Conservation (phyloP, 1,140 invertebrate species). For the Cotesia glomerata region DNA sequence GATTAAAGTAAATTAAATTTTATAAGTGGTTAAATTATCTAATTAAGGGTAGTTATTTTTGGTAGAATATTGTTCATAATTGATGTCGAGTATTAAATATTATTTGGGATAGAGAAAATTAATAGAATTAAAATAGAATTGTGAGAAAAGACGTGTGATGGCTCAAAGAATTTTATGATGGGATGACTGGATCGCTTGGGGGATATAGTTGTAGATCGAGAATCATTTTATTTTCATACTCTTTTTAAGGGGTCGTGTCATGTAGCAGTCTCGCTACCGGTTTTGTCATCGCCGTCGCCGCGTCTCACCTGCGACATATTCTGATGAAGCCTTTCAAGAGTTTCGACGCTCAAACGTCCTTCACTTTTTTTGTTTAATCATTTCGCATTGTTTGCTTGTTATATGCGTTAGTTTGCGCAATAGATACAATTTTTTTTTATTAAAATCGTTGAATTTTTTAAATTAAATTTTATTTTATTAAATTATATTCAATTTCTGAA, state of each 20-base stretch:
- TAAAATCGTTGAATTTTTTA: too few relatives aligned
- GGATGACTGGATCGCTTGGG: neutral
- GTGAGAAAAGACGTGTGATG: neutral
- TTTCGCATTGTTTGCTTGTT: neutral
- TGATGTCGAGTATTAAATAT: too few relatives aligned
- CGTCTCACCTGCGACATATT: constrained; percentile 10
- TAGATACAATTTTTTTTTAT: neutral
- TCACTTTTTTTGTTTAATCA: neutral
- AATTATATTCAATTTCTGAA: too few relatives aligned
- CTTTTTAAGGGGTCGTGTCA: constrained; percentile 1
- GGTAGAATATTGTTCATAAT: too few relatives aligned
- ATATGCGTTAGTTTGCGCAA: neutral
- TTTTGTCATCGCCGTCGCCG: neutral
- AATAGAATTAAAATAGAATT: neutral
- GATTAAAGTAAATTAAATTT: too few relatives aligned
- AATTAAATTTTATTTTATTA: too few relatives aligned
- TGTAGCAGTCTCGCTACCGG: constrained; percentile 13
- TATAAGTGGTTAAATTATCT: too few relatives aligned
- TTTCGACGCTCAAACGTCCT: neutral
- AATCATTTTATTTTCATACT: neutral
- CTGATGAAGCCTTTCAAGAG: neutral
- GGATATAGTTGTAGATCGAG: neutral
- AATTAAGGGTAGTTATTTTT: too few relatives aligned
- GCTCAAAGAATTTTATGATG: neutral
- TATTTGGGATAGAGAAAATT: too few relatives aligned